These are phyloP conservation scores for Siphlonurus alternatus DNA, from an alignment of 2,888 invertebrate genomes.

Conservation along the genomic window DNA sequence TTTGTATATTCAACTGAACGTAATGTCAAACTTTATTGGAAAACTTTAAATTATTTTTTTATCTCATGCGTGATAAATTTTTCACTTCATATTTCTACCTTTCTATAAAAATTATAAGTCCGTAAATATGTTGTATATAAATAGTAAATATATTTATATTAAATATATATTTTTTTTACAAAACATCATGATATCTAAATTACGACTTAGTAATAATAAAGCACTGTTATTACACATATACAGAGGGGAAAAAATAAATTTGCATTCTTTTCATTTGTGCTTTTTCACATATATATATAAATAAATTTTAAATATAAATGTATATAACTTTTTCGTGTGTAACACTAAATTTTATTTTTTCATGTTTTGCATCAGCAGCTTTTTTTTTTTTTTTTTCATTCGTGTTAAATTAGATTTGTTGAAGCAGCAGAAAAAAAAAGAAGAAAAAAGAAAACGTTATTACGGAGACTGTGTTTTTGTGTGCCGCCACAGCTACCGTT, in stretches of 20 bases:
- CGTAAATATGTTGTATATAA: no score
- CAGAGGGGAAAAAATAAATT: neutral
- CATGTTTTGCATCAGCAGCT: neutral
- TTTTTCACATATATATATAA: no score
- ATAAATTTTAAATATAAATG: neutral
- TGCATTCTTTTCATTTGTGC: neutral
- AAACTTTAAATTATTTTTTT: neutral
- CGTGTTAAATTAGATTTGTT: no score
- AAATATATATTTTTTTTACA: neutral
- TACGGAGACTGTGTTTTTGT: neutral
- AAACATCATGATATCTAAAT: neutral
- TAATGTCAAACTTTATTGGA: neutral
- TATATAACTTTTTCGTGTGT: neutral
- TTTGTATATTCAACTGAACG: no score
- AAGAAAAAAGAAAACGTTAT: neutral
- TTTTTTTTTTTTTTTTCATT: neutral
- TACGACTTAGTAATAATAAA: neutral
- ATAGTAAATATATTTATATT: no score
- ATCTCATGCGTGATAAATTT: neutral
- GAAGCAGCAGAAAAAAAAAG: neutral
- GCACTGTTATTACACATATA: neutral
- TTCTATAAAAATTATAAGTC: no score
- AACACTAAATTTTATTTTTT: neutral
- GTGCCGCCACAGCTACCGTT: no score
- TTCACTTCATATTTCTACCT: no score